phyloP scores from a whole-genome alignment of 1,140 invertebrate genomes.

The Zaprionus ornatus region DNA sequence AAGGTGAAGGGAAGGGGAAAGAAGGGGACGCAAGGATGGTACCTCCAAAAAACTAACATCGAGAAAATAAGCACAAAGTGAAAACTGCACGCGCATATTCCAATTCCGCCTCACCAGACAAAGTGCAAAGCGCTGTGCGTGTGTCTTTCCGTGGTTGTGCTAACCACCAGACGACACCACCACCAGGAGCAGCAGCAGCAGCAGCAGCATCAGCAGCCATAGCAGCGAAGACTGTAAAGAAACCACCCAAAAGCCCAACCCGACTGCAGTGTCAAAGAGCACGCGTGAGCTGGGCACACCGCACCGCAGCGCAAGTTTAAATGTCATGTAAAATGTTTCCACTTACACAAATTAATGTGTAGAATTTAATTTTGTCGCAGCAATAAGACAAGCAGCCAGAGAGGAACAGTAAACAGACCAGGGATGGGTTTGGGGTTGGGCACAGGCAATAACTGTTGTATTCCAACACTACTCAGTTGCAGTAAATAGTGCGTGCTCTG shows the following conservation, averaged over 20 bases:
- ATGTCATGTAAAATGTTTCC: conserved; percentile 82
- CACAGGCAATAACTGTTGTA: conserved; percentile 16
- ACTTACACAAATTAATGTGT: conserved; percentile 83
- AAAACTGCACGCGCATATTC: conserved; percentile 71
- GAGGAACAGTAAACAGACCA: not conserved
- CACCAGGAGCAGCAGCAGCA: not conserved
- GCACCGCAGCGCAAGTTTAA: conserved; percentile 66
- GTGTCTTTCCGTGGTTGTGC: conserved; percentile 52
- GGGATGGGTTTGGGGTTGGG: not conserved
- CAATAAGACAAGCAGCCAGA: conserved; percentile 43
- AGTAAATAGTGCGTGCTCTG: conserved; percentile 5
- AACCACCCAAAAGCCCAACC: conserved; percentile 10
- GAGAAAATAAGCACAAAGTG: conserved; percentile 73
- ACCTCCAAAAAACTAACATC: conserved; percentile 50
- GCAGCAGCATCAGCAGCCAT: not conserved
- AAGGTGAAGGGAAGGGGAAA: not conserved
- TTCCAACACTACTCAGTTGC: conserved; percentile 5
- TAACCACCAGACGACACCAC: conserved; percentile 33
- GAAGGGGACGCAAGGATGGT: not conserved
- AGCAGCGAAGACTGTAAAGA: not conserved
- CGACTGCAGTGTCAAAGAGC: conserved; percentile 50
- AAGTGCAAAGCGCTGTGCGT: conserved; percentile 72
- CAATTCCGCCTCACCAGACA: conserved; percentile 76
- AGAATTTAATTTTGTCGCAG: conserved; percentile 71
- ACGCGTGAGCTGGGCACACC: conserved; percentile 38